Base-by-base conservation (phyloP, 2,113 vertebrate species). In the Oreotrochilus melanogaster region DNA sequence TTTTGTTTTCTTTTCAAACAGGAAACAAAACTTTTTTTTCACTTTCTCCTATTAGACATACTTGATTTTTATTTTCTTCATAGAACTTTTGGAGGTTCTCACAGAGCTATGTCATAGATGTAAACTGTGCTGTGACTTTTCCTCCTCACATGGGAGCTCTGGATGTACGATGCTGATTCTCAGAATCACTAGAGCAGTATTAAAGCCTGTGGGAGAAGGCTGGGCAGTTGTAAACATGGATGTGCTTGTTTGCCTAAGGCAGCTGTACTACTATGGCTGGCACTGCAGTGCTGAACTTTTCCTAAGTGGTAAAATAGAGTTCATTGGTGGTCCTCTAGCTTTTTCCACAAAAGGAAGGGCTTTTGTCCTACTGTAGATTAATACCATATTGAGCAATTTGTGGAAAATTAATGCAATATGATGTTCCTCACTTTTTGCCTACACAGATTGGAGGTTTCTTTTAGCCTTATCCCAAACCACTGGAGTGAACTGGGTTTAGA, bases 401-500 rank as follows among this genome's bases (percentile, higher is more conserved):
- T 71, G 56, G 67, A 73, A 93, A 96, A 92, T 95, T 88, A 91
- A 87, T 91, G 27, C 80, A 91, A 87, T 79, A 79, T 91, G 74
- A 5, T 91, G 62, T 74, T 93, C 56, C 76, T 88, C 12, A 25
- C 21, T 79, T 89, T 62, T 58, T 83, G 47, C 27, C 64, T 70
- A 66, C 23, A 51, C 64, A 87, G 37, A 11, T 4, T 79, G 28
- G 73, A 89, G 43, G 35, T 64, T 90, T 76, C 47, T 84, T 89
- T 78, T n/a, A 88, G 39, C 15, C 17, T 88, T 73, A 86, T 80
- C 64, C 78, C 73, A 96, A 94, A 62, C 45, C 56, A 67, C 22
- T 62, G 25, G n/a, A 82, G 45, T 37, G 25, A 93, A 43, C 11
- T 12, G 17, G 21, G n/a, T 82, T 94, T 79, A 86, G 51, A 93